Evolutionary conservation across 1,140 invertebrate genomes (phyloP), one percentile per base, ranked within the genome.

Genomic region (honey bee (Apis mellifera)): DNA sequence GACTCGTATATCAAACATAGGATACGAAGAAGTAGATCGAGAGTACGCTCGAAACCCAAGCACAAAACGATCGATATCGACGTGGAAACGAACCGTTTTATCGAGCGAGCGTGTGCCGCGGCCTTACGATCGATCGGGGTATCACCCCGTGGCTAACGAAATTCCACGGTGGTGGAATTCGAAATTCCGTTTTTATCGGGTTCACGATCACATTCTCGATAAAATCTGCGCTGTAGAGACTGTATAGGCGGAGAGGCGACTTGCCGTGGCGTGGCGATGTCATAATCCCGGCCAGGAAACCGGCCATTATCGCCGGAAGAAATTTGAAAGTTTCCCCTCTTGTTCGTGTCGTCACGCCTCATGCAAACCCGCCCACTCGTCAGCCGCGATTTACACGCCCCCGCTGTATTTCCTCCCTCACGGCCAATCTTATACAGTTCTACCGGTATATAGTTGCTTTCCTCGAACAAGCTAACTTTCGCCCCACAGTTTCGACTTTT

Each of bases 121-220:
- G 75, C 54, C 55, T 64, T 59, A 85, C 13, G n/a, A 73, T 79
- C 80, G 84, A 86, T 83, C 9, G 32, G 2, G 64, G 9, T n/a
- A 52, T 32, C 23, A 78, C 65, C 52, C 59, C 79, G 60, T 32
- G 79, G 82, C 85, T 68, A 83, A 82, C 65, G 65, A 12, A 85
- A 82, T 85, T 69, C 78, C 32, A 42, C 32, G 32, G 32, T 42
- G 68, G 52, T 17, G 21, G 21, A 12, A 52, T 32, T 42, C 4
- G 60, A 79, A 77, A 79, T 85, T 79, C 66, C 59, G 71, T 86
- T 86, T n/a, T 86, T 86, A 85, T 86, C 84, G 84, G 64, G 66
- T 78, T 60, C 52, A 55, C n/a, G 32, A 42, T 42, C 32, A 5
- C 32, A 59, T 64, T 21, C 48, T 76, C 32, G 87, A 89, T 89